Conservation (phyloP, 2,113 vertebrate species). For the Dunckerocampus dactyliophorus region DNA sequence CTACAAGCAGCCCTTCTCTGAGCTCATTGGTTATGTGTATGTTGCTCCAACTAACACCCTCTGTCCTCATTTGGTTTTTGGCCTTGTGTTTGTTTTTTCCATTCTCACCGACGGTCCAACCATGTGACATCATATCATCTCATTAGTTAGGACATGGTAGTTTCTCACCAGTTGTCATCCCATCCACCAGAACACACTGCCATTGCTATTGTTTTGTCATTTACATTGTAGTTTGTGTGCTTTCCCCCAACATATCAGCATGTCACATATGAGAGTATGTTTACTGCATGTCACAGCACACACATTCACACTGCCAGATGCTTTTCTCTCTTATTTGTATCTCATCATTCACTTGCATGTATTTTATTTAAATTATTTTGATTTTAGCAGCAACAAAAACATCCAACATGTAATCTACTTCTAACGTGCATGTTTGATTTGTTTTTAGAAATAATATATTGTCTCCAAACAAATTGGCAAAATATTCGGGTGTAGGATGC, state of each 20-base stretch:
- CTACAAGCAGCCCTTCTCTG: constrained; percentile 99
- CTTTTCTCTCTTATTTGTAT: background rate
- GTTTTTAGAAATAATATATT: background rate
- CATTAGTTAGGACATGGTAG: constrained; percentile 6
- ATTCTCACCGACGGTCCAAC: constrained; percentile 18
- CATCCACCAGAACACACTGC: background rate
- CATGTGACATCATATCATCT: constrained; percentile 10
- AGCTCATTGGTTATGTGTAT: constrained; percentile 99
- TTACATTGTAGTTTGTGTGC: background rate
- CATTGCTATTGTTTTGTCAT: background rate
- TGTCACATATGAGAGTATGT: constrained; percentile 31
- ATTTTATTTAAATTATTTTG: background rate
- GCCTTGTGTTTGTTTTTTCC: constrained; percentile 9
- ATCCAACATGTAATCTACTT: background rate
- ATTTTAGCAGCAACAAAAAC: background rate
- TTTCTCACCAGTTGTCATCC: constrained; percentile 3
- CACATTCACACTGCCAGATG: background rate
- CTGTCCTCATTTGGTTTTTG: constrained; percentile 38
- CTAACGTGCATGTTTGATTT: background rate
- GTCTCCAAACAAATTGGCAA: background rate
- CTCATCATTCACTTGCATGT: background rate
- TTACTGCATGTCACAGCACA: constrained; percentile 32
- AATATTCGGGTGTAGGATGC: constrained; percentile 13
- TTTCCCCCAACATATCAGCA: constrained; percentile 21
- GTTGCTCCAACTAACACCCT: constrained; percentile 91